Evolutionary conservation across 2,888 invertebrate species (phyloP).

Genomic region (Poecilobothrus nobilitatus): DNA sequence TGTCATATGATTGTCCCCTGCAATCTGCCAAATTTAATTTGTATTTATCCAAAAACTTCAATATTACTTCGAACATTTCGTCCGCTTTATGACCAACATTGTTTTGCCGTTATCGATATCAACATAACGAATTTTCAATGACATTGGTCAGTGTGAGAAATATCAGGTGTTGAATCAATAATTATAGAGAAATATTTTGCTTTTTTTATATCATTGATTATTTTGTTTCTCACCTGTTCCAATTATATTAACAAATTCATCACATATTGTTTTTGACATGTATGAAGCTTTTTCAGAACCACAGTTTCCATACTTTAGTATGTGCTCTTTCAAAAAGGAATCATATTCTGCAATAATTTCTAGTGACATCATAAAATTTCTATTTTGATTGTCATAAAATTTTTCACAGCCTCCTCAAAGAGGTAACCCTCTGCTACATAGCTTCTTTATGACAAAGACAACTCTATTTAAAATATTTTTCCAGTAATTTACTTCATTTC

Average conservation of each 20-base stretch:
- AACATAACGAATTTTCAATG: constrained; percentile 10
- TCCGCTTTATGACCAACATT: neutral
- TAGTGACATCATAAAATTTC: too few relatives aligned
- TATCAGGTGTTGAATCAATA: constrained; percentile 14
- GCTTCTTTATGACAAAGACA: too few relatives aligned
- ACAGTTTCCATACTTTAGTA: too few relatives aligned
- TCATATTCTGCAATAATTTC: too few relatives aligned
- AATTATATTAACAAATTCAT: neutral
- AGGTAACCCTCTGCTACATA: too few relatives aligned
- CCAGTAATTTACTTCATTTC: too few relatives aligned
- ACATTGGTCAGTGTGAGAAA: constrained; percentile 10
- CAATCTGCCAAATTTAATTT: constrained; percentile 7
- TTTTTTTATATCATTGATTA: constrained; percentile 2
- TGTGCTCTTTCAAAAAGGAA: too few relatives aligned
- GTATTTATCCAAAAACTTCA: neutral
- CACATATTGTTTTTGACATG: neutral
- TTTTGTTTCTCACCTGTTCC: neutral
- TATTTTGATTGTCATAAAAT: too few relatives aligned
- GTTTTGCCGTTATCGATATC: neutral
- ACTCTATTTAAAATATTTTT: too few relatives aligned
- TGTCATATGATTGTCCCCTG: constrained; percentile 28
- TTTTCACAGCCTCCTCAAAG: too few relatives aligned
- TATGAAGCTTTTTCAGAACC: neutral
- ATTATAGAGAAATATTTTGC: constrained; percentile 12
- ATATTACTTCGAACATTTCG: neutral